phyloP scores from a whole-genome alignment of 1,140 invertebrate species.

The Danaus melanippus region DNA sequence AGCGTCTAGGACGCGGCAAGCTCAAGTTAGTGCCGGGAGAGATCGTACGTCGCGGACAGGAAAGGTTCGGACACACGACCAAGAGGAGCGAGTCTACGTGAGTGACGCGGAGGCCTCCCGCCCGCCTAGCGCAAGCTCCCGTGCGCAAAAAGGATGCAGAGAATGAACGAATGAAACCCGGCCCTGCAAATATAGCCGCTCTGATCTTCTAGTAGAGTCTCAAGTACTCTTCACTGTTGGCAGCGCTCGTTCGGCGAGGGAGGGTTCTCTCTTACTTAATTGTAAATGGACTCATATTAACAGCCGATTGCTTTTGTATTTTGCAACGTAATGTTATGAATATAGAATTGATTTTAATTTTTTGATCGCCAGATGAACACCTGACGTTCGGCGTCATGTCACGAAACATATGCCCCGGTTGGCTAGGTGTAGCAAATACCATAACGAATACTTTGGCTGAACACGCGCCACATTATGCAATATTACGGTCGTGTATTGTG shows the following conservation, averaged over 20 bases:
- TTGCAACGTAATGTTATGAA: slow-evolving; percentile 29
- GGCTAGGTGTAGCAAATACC: slow-evolving; percentile 70
- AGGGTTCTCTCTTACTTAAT: slow-evolving; percentile 41
- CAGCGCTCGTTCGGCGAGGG: slow-evolving; percentile 56
- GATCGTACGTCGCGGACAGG: slow-evolving; percentile 62
- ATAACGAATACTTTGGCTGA: slow-evolving; percentile 70
- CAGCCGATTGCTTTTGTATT: slow-evolving; percentile 14
- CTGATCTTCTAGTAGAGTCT: slow-evolving; percentile 61
- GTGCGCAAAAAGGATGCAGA: slow-evolving; percentile 67
- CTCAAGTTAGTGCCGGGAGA: slow-evolving; percentile 55
- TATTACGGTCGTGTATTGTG: slow-evolving; percentile 59
- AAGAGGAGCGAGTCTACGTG: slow-evolving; percentile 61
- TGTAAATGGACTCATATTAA: slow-evolving; percentile 37
- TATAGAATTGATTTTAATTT: slow-evolving; percentile 39
- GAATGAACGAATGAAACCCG: slow-evolving; percentile 32
- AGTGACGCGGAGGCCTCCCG: slow-evolving; percentile 63
- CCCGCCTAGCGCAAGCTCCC: slow-evolving; percentile 53
- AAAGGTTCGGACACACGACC: slow-evolving; percentile 64
- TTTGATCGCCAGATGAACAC: slow-evolving; percentile 52
- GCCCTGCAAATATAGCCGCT: slow-evolving; percentile 61
- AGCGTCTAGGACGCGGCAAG: slow-evolving; percentile 41
- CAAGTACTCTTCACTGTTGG: slow-evolving; percentile 57
- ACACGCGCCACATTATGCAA: slow-evolving; percentile 68
- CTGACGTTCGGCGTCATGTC: slow-evolving; percentile 68
- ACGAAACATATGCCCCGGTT: slow-evolving; percentile 67